Evolutionary conservation across 2,888 invertebrate species (phyloP).

Genomic region (Isotomurus palustris): DNA sequence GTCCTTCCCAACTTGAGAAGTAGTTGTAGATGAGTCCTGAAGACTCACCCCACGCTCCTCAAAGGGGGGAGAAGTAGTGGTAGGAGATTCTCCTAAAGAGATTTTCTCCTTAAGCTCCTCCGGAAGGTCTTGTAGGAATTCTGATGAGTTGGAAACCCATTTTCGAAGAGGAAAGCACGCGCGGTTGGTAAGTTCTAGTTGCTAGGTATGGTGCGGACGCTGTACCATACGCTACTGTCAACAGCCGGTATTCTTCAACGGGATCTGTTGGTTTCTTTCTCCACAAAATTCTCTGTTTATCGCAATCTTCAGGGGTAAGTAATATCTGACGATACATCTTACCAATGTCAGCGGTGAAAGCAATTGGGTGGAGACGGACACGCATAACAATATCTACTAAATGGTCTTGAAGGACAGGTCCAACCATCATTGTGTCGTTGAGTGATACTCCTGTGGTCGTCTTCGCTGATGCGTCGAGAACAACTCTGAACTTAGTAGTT

Average conservation of each 20-base stretch:
- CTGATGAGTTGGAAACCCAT: conserved; percentile 39
- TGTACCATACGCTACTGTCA: conserved; percentile 48
- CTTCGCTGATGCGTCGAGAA: conserved; percentile 14
- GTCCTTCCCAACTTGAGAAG: too few relatives aligned
- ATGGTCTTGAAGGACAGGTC: conserved; percentile 21
- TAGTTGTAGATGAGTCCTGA: too few relatives aligned
- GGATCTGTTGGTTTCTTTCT: conserved; percentile 33
- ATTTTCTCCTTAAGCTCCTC: too few relatives aligned
- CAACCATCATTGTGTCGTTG: conserved; percentile 9
- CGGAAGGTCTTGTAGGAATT: conserved; percentile 9
- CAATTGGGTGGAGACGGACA: conserved; percentile 45
- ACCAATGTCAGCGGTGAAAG: conserved; percentile 46
- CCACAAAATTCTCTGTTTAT: conserved; percentile 49
- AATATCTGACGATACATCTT: conserved; percentile 48
- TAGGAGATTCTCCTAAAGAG: too few relatives aligned
- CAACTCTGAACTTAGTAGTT: conserved; percentile 11
- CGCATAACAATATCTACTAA: conserved; percentile 44
- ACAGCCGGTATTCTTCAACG: conserved; percentile 33
- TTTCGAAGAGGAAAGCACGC: conserved; percentile 45
- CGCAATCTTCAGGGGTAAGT: conserved; percentile 42
- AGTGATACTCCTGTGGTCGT: background rate
- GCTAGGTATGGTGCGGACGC: conserved; percentile 47
- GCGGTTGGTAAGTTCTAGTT: conserved; percentile 42
- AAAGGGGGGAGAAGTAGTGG: too few relatives aligned
- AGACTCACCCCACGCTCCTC: too few relatives aligned